These are phyloP conservation scores for Limosa lapponica DNA, from an alignment of 2,797 vertebrate genomes.

Conservation along the genomic window DNA sequence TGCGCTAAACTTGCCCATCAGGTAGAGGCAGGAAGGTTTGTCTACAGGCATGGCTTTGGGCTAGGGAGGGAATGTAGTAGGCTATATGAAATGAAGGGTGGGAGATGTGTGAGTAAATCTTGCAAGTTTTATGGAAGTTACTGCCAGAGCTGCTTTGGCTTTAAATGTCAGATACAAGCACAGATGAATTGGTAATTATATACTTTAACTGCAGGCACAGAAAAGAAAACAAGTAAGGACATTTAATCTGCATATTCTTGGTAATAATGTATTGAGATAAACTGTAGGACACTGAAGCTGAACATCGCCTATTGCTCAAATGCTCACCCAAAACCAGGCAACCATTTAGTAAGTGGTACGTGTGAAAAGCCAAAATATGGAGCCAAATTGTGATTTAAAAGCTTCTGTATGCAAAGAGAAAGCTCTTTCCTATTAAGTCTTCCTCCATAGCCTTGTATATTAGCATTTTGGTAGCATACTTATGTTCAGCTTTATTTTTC, in stretches of 20 bases:
- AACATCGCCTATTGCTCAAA: not conserved
- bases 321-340: not conserved
- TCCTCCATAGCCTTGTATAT: not conserved
- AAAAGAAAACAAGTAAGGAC: not conserved
- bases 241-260: not conserved
- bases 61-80: not conserved
- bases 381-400: constrained; percentile 4
- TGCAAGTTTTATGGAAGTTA: not conserved
- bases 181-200: not conserved
- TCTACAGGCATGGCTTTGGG: not conserved
- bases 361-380: not conserved
- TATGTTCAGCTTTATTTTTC: not conserved
- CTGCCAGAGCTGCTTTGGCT: not conserved
- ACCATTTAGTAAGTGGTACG: not conserved
- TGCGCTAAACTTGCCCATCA: not conserved
- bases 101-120: not conserved
- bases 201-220: not conserved
- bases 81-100: not conserved
- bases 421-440: not conserved
- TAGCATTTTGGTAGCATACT: not conserved
- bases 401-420: not conserved
- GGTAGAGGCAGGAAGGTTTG: not conserved
- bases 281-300: not conserved
- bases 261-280: not conserved
- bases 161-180: not conserved